phyloP scores from a whole-genome alignment of 1,140 invertebrate genomes.

The Diachasma alloeum region DNA sequence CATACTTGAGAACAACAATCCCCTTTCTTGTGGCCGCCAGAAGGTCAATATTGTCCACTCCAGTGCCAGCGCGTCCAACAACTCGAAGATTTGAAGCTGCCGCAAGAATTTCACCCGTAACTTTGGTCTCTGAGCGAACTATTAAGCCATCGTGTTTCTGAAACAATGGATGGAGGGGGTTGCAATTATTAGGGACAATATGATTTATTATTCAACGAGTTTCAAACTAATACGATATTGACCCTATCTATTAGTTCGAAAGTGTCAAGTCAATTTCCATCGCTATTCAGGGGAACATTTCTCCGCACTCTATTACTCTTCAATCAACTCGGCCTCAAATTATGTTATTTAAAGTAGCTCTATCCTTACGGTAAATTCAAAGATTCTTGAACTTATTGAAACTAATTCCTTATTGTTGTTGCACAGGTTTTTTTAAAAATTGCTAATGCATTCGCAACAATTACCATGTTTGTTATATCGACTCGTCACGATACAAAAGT shows the following conservation, averaged over 20 bases:
- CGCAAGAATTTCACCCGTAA: conserved; percentile 88
- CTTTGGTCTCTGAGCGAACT: conserved; percentile 95
- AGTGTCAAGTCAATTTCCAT: not conserved
- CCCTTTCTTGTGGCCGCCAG: conserved; percentile 84
- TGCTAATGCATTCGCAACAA: too few relatives aligned
- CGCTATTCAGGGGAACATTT: not conserved
- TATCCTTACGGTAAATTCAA: too few relatives aligned
- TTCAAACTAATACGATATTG: not conserved
- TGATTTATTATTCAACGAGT: not conserved
- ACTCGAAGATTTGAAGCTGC: conserved; percentile 81
- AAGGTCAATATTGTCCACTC: conserved; percentile 97
- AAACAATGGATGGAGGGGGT: conserved; percentile 19
- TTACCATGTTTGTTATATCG: too few relatives aligned
- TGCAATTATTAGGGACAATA: not conserved
- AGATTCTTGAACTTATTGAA: too few relatives aligned
- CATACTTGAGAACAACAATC: conserved; percentile 95
- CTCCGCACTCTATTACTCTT: not conserved
- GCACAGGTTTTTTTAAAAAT: too few relatives aligned
- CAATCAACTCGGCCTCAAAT: too few relatives aligned
- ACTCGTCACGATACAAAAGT: too few relatives aligned
- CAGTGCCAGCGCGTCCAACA: conserved; percentile 94
- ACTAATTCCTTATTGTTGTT: too few relatives aligned
- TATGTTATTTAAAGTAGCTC: too few relatives aligned
- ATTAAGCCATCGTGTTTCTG: conserved; percentile 92
- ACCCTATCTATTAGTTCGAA: not conserved